Percentiles rank a stretch among this genome's conserved stretches.
Conservation (phyloP, 1,140 invertebrate genomes). For the Drosophila fuyamai region DNA sequence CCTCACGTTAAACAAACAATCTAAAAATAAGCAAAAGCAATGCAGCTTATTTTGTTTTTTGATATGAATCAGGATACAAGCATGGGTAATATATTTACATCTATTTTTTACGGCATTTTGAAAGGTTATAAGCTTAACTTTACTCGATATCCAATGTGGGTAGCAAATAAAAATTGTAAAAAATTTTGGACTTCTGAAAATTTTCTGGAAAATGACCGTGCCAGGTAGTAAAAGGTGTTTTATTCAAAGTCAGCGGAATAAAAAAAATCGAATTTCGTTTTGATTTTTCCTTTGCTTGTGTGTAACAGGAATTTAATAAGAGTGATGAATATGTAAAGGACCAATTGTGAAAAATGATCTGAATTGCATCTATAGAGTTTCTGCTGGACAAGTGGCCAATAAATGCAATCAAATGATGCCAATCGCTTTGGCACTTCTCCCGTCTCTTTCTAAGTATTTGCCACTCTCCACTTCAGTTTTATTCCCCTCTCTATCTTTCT, state of each 20-base stretch:
- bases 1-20: slow-evolving; percentile 15
- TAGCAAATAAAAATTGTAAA: slow-evolving; percentile 20
- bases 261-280: too few species aligned
- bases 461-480: slow-evolving; percentile 12
- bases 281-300: too few species aligned
- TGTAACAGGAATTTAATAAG: slow-evolving; percentile 43
- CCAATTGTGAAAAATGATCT: slow-evolving; percentile 16
- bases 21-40: slow-evolving; percentile 11
- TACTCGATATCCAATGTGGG: slow-evolving; percentile 8
- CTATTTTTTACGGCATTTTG: slow-evolving; percentile 19
- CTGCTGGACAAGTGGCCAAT: slow-evolving; percentile 54
- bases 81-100: background rate
- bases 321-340: slow-evolving; percentile 32
- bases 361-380: slow-evolving; percentile 16
- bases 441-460: slow-evolving; percentile 7
- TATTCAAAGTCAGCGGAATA: too few species aligned
- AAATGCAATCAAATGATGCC: slow-evolving; percentile 56
- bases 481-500: background rate
- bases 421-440: slow-evolving; percentile 10
- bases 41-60: slow-evolving; percentile 13
- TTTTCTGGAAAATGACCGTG: too few species aligned
- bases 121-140: slow-evolving; percentile 8
- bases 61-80: background rate
- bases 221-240: too few species aligned
- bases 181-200: too few species aligned